Percentiles rank a stretch among this genome's conserved stretches.
These are phyloP conservation scores for Corella eumyota DNA, from an alignment of 23 tunicate genomes.

Conservation along the genomic window DNA sequence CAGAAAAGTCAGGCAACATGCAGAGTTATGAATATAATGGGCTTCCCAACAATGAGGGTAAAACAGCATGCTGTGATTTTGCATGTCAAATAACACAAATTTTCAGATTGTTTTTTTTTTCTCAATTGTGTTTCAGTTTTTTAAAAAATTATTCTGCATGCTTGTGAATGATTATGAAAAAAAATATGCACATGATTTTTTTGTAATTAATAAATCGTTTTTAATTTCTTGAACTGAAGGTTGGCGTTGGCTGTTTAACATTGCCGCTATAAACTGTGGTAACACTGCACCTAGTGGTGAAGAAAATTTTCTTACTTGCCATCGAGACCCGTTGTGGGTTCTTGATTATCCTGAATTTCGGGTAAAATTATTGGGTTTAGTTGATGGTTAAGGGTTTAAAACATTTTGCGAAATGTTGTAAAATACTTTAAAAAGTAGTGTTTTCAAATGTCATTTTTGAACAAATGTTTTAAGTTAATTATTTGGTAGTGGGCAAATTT, in stretches of 20 bases:
- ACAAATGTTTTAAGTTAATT: too few relatives aligned
- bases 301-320: conserved; percentile 63
- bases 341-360: conserved; percentile 52
- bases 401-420: too few relatives aligned
- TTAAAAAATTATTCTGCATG: too few relatives aligned
- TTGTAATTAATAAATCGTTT: not conserved
- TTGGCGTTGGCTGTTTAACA: conserved; percentile 46
- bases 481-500: too few relatives aligned
- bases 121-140: too few relatives aligned
- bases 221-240: conserved; percentile 10
- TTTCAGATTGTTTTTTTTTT: not conserved
- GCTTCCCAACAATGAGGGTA: conserved; percentile 66
- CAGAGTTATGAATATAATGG: conserved; percentile 25
- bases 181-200: too few relatives aligned
- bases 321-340: conserved; percentile 62
- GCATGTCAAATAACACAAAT: not conserved
- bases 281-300: conserved; percentile 40
- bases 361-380: conserved; percentile 18
- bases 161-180: too few relatives aligned
- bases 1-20: conserved; percentile 27
- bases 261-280: conserved; percentile 62
- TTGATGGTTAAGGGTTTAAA: too few relatives aligned
- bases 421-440: too few relatives aligned
- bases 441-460: too few relatives aligned
- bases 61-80: conserved; percentile 1